Evolutionary conservation across 1,140 invertebrate genomes (phyloP), one percentile per base, ranked within the genome.

Genomic region (Zaprionus ghesquierei): DNA sequence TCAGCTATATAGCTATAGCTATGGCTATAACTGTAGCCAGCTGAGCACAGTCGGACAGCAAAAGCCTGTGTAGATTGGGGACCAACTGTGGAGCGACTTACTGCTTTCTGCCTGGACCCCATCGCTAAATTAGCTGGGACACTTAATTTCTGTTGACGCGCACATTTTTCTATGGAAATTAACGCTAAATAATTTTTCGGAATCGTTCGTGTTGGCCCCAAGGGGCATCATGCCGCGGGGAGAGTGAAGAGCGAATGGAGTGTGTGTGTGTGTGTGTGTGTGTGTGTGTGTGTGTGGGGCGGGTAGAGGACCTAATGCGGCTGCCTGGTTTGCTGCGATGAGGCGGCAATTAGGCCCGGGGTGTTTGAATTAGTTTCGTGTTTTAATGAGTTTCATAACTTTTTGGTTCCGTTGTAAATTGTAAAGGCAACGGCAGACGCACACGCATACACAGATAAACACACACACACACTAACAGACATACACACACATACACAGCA

Each of bases 361-460:
- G 82, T 82, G 82, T 87, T 87, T 87, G 84, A 87, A 87, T 87
- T 87, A 87, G 82, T 87, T 87, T 89, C 82, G 82, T 87, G 84
- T 87, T 87, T 87, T 87, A 87, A 87, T 87, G 82, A 87, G 82
- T 87, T 87, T 87, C 82, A 87, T 87, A 87, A 87, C 82, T 87
- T 87, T 87, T 89, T 87, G 82, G 82, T 89, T 87, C 82, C 82
- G 84, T 89, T 87, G 84, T 87, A 89, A 89, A 87, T 79, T 85
- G 66, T 75, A 72, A 74, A 69, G 70, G 84, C 75, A 77, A 59
- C 70, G 69, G 71, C 61, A 66, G 51, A 81, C 46, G 46, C 20
- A 50, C 6, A 51, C 54, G 46, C 53, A 54, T 41, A 79, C 56
- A 79, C 55, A 72, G 6, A 5, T 15, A 20, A 10, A 54, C 13